Base-by-base conservation (phyloP, 2,113 vertebrate genomes). In the Chionodraco myersi region DNA sequence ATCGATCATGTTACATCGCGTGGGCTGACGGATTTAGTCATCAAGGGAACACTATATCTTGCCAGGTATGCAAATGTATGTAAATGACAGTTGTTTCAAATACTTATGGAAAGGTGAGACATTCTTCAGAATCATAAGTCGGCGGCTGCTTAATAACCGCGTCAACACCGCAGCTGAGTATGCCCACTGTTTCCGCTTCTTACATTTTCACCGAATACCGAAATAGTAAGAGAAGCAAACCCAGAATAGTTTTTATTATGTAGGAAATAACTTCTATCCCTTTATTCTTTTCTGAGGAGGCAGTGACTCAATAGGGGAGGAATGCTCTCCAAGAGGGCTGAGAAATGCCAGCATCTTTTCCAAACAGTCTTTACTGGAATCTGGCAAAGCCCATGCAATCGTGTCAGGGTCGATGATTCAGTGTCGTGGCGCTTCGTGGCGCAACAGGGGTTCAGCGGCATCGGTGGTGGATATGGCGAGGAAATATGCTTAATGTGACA, bases 1-100 rank as follows among this genome's bases (percentile, higher is more conserved):
- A 58, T 90, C 84, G 79, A 79, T 92, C 91, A 62, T 64, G 85
- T 92, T 91, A 85, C 90, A 85, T 45, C 6, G 83, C 64, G 49
- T 77, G 83, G 87, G 86, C 76, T 56, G 86, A 88, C 87, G 82
- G 89, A 91, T 90, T 83, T 87, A 91, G 87, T 73, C 84, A 58
- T 86, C 67, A 47, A 69, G 80, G 36, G 66, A 86, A 89, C 79
- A 49, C 65, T 59, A 83, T 86, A 82, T 68, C 84, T 51, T 86
- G 30, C 82, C 72, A 88, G 84, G 72, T 86, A 91, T 83, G 80
- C 82, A 82, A 84, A 89, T 88, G 67, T 85, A 77, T 90, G 88
- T 86, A 90, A 89, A 91, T 83, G 81, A 58, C 66, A 86, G 81
- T 86, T 86, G 83, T 84, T 77, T 84, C 36, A 56, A 75, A 82